phyloP scores from a whole-genome alignment of 2,888 invertebrate genomes.

The Anarsia innoxiella region DNA sequence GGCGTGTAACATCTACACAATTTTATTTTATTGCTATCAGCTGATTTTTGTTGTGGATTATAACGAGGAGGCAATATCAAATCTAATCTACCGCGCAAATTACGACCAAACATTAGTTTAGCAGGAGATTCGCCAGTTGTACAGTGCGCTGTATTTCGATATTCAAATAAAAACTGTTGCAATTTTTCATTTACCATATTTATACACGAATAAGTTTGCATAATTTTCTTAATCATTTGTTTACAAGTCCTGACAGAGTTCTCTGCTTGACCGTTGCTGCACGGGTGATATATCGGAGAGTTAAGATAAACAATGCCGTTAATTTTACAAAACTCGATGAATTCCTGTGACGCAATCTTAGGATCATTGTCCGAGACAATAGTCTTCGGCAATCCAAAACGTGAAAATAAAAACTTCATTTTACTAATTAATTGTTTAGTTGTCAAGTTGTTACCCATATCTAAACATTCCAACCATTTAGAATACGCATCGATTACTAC shows the following conservation, averaged over 20 bases:
- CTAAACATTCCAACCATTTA: slow-evolving; percentile 2
- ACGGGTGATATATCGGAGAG: slow-evolving; percentile 23
- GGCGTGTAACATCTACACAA: slow-evolving; percentile 5
- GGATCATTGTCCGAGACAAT: slow-evolving; percentile 25
- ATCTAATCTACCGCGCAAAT: not conserved
- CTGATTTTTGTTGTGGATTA: no score
- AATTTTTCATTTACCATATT: not conserved
- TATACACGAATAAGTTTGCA: slow-evolving; percentile 16
- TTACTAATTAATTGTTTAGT: not conserved
- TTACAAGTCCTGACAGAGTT: slow-evolving; percentile 19
- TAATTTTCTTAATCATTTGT: slow-evolving; percentile 5
- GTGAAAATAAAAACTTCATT: not conserved
- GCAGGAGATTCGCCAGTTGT: slow-evolving; percentile 19
- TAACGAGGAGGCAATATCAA: not conserved
- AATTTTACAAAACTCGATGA: slow-evolving; percentile 18
- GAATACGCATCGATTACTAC: slow-evolving; percentile 15
- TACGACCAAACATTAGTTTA: slow-evolving; percentile 14
- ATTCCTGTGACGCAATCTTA: slow-evolving; percentile 19
- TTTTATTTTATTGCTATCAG: no score
- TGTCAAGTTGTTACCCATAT: not conserved
- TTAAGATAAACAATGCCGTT: slow-evolving; percentile 23
- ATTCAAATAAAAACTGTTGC: slow-evolving; percentile 17
- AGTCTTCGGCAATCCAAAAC: slow-evolving; percentile 6
- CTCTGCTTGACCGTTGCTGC: slow-evolving; percentile 9
- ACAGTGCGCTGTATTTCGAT: slow-evolving; percentile 18